A percentile compares a stretch with the other conserved stretches of the same genome.
phyloP scores from a whole-genome alignment of 2,888 invertebrate species.

The Mimachlamys varia region DNA sequence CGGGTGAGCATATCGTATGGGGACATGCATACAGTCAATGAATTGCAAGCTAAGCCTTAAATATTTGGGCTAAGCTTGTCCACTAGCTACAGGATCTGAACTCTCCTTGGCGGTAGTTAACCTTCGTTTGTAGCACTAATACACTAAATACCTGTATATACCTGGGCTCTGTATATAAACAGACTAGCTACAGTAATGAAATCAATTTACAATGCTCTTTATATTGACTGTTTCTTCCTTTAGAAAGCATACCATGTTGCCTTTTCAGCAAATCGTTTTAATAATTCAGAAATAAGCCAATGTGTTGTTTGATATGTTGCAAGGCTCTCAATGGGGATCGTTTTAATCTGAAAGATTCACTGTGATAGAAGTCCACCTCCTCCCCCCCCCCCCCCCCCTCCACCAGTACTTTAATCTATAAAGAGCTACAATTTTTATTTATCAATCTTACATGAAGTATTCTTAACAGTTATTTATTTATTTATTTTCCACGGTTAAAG shows the following conservation, averaged over 20 bases:
- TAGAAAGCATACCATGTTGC: background rate
- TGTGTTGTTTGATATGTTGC: background rate
- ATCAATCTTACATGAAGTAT: too few species aligned
- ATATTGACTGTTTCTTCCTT: background rate
- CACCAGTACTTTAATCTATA: too few species aligned
- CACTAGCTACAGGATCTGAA: background rate
- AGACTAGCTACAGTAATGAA: background rate
- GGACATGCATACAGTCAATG: too few species aligned
- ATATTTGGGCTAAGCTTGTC: too few species aligned
- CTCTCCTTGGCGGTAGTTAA: background rate
- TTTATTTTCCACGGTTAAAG: too few species aligned
- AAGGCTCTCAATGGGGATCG: background rate
- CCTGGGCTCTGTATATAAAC: background rate
- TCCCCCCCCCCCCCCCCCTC: too few species aligned
- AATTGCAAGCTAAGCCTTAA: too few species aligned
- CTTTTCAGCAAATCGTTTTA: background rate
- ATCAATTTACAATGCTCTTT: constrained; percentile 4
- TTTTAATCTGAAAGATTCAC: too few species aligned
- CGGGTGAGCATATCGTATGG: background rate
- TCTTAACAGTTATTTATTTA: too few species aligned
- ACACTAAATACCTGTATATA: too few species aligned
- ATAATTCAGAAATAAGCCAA: background rate
- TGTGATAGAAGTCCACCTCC: too few species aligned
- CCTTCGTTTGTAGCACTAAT: background rate
- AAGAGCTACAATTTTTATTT: too few species aligned